Evolutionary conservation across 2,888 invertebrate species (phyloP).

Genomic region (Tachina lurida): DNA sequence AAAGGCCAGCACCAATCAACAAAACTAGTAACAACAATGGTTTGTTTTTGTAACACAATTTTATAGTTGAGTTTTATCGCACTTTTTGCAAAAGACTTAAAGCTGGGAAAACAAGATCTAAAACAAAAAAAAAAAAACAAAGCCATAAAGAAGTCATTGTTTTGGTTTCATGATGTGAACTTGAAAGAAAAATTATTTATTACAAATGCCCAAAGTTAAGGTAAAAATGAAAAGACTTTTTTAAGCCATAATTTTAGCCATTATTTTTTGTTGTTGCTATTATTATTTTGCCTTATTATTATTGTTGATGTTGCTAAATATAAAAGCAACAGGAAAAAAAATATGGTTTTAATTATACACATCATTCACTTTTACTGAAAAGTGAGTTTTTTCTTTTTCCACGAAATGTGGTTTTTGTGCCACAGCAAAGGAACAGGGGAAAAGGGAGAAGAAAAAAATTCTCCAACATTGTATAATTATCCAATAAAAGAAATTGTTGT

Average conservation of each 20-base stretch:
- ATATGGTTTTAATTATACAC: conserved; percentile 26
- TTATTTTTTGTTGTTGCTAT: neutral
- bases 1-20: neutral
- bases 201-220: neutral
- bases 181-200: conserved; percentile 2
- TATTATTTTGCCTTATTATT: conserved; percentile 13
- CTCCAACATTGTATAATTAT: conserved; percentile 31
- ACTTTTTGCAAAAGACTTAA: conserved; percentile 18
- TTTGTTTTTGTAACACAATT: neutral
- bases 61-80: conserved; percentile 19
- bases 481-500: neutral
- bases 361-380: neutral
- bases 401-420: neutral
- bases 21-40: neutral
- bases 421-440: neutral
- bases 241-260: conserved; percentile 25
- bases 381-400: neutral
- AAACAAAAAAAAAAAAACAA: neutral
- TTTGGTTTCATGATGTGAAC: conserved; percentile 1
- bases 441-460: neutral
- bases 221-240: neutral
- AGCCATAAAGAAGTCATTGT: neutral
- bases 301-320: neutral
- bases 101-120: conserved; percentile 12
- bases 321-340: neutral